Evolutionary conservation across 2,888 invertebrate genomes (phyloP), one percentile per base, ranked within the genome.

Genomic region (Electrophaes corylata): DNA sequence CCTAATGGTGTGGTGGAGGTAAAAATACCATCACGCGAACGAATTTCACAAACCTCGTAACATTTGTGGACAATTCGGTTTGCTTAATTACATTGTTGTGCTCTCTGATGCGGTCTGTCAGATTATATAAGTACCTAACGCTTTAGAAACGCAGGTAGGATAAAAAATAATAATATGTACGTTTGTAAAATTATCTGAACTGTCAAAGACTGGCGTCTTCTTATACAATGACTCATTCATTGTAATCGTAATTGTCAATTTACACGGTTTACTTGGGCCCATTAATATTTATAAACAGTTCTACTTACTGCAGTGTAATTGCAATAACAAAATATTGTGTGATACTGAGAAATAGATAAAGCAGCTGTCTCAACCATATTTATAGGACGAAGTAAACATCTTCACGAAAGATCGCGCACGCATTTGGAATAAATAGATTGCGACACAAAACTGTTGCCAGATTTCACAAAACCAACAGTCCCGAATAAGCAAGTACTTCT

Each of bases 391-490:
- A 57, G 57, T 62, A 66, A 62, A 64, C 53, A 62, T 57, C 56
- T 55, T 46, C 35, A 3, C 48, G 60, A 64, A 60, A 64, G 51
- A 43, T 39, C 26, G 20, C 20, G 50, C 20, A 55, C 60, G 55
- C 60, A 56, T 48, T 60, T 52, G 51, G 51, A 55, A 60, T 59
- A 55, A 59, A 59, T 60, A 56, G 60, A 55, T 55, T 59, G 58
- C 43, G 49, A 53, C 49, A 53, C n/a, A 16, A 20, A 53, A 43
- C 51, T 35, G 52, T 20, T 59, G 65, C 65, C 65, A 65, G 48
- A 65, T 67, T 67, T 67, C 64, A 65, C 63, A 61, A 60, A 64
- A 50, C 39, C 55, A 57, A 56, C 57, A 47, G 60, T 59, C 54
- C 63, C 54, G 65, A 67, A 67, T 67, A 44, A 57, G 45, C 46